A percentile compares a stretch with the other conserved stretches of the same genome.
These are phyloP conservation scores for Natator depressus DNA, from an alignment of 2,113 vertebrate species.

Conservation along the genomic window DNA sequence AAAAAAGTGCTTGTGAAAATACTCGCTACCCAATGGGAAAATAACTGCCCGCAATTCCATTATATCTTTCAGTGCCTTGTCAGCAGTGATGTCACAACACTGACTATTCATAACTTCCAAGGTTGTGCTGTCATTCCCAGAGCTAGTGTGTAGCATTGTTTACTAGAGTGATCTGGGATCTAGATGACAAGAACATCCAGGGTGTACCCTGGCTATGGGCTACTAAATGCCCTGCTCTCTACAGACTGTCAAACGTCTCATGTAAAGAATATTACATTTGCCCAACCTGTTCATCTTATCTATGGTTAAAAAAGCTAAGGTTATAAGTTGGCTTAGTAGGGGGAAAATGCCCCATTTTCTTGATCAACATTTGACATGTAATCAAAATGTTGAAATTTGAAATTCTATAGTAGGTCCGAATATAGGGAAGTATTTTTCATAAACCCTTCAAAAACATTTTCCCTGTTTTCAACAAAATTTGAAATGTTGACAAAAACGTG, in stretches of 20 bases:
- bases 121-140: not conserved
- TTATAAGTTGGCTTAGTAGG: not conserved
- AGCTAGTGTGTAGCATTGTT: not conserved
- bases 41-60: not conserved
- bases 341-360: not conserved
- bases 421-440: not conserved
- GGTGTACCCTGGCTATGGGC: not conserved
- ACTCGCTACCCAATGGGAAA: not conserved
- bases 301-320: not conserved
- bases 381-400: not conserved
- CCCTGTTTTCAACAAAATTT: not conserved
- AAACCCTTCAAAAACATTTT: not conserved
- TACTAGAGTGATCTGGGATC: not conserved
- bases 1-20: not conserved
- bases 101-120: not conserved
- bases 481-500: constrained; percentile 31
- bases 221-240: not conserved
- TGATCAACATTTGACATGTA: not conserved
- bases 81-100: not conserved
- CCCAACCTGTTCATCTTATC: not conserved
- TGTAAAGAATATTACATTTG: not conserved
- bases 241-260: not conserved
- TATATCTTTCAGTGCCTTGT: not conserved
- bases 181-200: not conserved
- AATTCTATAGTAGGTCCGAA: not conserved